These are phyloP conservation scores for Enteromius argenteus DNA, from an alignment of 2,797 vertebrate species.

Conservation along the genomic window DNA sequence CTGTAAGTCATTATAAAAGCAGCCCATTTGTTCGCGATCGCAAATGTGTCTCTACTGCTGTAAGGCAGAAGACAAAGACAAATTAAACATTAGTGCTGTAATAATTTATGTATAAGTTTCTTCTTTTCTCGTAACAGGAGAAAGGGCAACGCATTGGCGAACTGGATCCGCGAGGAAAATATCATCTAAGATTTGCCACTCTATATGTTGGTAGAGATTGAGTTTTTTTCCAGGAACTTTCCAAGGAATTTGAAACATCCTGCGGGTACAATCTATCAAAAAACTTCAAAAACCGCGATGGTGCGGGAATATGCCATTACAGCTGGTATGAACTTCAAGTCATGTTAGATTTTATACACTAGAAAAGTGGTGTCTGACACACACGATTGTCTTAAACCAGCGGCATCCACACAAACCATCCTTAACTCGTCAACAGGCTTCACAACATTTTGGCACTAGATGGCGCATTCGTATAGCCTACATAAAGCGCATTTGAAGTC, in stretches of 20 bases:
- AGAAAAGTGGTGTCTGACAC: background rate
- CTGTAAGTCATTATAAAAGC: slow-evolving; percentile 11
- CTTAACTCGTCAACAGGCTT: slow-evolving; percentile 53
- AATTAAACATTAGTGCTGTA: slow-evolving; percentile 53
- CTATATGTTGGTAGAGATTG: slow-evolving; percentile 52
- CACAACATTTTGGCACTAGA: slow-evolving; percentile 67
- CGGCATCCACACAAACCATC: slow-evolving; percentile 32
- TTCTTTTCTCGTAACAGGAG: slow-evolving; percentile 64
- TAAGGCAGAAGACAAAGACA: slow-evolving; percentile 56
- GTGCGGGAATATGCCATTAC: background rate
- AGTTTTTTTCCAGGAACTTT: slow-evolving; percentile 52
- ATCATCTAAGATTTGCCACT: slow-evolving; percentile 59
- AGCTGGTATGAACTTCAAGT: background rate
- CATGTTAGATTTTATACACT: background rate
- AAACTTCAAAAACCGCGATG: background rate
- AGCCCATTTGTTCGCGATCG: background rate
- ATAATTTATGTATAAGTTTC: slow-evolving; percentile 68
- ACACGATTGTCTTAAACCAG: slow-evolving; percentile 1
- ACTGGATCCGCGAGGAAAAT: slow-evolving; percentile 53
- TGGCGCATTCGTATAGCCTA: slow-evolving; percentile 65
- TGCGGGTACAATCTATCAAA: background rate
- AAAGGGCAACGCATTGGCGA: slow-evolving; percentile 59
- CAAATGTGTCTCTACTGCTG: slow-evolving; percentile 8
- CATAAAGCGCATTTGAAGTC: slow-evolving; percentile 33
- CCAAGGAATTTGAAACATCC: slow-evolving; percentile 33